phyloP scores from a whole-genome alignment of 2,888 invertebrate species.

The Pelosia muscerda region DNA sequence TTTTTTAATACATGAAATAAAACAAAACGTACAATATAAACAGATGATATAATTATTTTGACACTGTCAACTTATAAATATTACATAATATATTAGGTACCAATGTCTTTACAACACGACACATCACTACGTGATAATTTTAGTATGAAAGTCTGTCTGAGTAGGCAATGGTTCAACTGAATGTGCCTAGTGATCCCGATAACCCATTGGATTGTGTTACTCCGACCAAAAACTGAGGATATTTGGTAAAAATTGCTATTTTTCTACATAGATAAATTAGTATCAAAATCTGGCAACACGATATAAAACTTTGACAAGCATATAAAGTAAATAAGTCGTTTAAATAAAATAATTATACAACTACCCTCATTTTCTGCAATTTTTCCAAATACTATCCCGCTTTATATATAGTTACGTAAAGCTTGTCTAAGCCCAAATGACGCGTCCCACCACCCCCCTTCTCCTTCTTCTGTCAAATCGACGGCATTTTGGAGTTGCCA shows the following conservation, averaged over 20 bases:
- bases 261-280: conserved; percentile 11
- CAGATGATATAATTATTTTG: conserved; percentile 83
- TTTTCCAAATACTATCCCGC: conserved; percentile 25
- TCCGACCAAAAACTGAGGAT: conserved; percentile 20
- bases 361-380: conserved; percentile 14
- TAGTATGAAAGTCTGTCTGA: conserved; percentile 48
- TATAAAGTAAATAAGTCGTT: conserved; percentile 12
- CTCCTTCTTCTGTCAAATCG: too few relatives aligned
- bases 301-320: conserved; percentile 18
- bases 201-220: conserved; percentile 44
- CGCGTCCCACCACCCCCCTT: too few relatives aligned
- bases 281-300: conserved; percentile 22
- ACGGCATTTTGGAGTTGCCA: too few relatives aligned
- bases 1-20: conserved; percentile 57
- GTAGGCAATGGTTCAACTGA: conserved; percentile 36
- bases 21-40: conserved; percentile 72
- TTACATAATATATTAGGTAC: conserved; percentile 65
- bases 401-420: conserved; percentile 11
- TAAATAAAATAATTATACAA: conserved; percentile 13
- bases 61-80: conserved; percentile 82
- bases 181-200: conserved; percentile 44
- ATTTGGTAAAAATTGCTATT: conserved; percentile 26
- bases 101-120: conserved; percentile 65
- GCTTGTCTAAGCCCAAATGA: too few relatives aligned
- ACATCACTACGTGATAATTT: conserved; percentile 60